Base-by-base conservation (phyloP, 2,888 invertebrate genomes). In the Archips crataeganus region DNA sequence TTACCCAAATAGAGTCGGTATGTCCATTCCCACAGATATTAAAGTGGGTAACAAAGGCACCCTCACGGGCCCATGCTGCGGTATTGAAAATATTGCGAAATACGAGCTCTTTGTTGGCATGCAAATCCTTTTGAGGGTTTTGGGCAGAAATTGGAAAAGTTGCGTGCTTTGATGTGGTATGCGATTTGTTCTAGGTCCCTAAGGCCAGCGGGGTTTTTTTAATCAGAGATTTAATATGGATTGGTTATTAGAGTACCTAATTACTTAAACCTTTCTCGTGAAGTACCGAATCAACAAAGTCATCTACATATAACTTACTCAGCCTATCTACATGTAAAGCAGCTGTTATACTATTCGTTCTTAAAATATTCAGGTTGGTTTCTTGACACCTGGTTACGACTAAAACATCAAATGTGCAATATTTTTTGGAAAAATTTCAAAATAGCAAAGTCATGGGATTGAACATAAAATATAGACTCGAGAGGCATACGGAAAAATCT, bases 1-100 rank as follows among this genome's bases (percentile, higher is more conserved):
- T 94, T 91, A 90, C 91, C 90, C 84, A 93, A 92, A 92, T 92
- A 92, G 91, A 93, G 87, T 90, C 90, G 92, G 92, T 89, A 91
- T 92, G 94, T 93, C 92, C 90, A 93, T 94, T 94, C 94, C 94
- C 94, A 94, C 94, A 94, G 93, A 94, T 94, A 94, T 94, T 94
- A 94, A 91, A 93, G 86, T 82, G 85, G 81, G 80, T 90, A 86
- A 92, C 92, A 93, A 94, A 89, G 81, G 87, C 74, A 84, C 87
- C 87, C 88, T 92, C 93, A 75, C 82, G 91, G 90, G 86, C 89
- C 89, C 94, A 93, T 88, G 94, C 93, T 90, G 94, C 78, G 94
- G 86, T 87, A 93, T 93, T 90, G 90, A 94, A 88, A 90, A 91
- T 91, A 93, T 93, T 86, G 90, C 91, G 85, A 90, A 90, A 89